Conservation (phyloP, 2,113 vertebrate genomes). For the Equus quagga region DNA sequence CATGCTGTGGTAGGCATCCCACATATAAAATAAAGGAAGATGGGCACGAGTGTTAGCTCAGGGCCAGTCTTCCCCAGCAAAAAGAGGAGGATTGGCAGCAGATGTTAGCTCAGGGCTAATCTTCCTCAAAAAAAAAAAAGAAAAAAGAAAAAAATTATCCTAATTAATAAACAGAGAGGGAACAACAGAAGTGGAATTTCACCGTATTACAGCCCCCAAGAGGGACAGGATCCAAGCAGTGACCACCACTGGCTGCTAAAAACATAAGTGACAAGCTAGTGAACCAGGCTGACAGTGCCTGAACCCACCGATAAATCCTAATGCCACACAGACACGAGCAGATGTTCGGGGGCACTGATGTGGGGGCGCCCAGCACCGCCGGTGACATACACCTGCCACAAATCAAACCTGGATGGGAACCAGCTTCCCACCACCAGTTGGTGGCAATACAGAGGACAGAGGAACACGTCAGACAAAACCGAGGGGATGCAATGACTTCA, state of each 20-base stretch:
- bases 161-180: neutral
- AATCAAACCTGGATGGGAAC: neutral
- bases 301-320: no score
- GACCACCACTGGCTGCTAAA: neutral
- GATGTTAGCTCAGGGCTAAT: no score
- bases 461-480: rapidly evolving
- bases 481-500: rapidly evolving
- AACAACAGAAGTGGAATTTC: neutral
- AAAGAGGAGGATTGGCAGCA: no score
- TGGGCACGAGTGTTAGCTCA: no score
- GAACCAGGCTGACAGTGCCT: neutral
- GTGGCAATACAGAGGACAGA: neutral
- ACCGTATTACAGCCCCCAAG: neutral
- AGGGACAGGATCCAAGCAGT: neutral
- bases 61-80: no score
- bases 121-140: no score
- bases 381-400: rapidly evolving
- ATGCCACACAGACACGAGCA: neutral
- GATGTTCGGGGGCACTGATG: rapidly evolving
- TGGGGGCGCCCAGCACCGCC: neutral
- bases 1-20: no score
- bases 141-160: neutral
- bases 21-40: no score
- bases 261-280: no score
- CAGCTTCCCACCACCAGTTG: neutral